Evolutionary conservation across 2,113 vertebrate genomes (phyloP).

Genomic region (Vulpes ferrilata): DNA sequence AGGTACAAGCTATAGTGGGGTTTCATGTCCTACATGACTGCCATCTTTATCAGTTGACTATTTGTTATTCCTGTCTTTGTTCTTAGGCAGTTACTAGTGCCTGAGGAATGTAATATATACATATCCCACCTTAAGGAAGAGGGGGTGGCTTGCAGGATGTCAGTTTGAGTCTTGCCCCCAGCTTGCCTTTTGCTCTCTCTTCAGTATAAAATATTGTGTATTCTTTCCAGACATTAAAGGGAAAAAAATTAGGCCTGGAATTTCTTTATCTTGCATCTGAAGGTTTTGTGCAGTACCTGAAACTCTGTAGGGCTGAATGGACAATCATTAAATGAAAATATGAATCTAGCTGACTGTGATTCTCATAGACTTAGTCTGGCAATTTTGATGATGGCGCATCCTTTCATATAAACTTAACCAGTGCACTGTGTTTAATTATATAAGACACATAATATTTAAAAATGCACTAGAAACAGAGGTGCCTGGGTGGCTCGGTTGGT

Average conservation of each 20-base stretch:
- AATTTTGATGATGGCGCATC: neutral
- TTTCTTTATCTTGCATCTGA: neutral
- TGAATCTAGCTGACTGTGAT: neutral
- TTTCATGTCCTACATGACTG: neutral
- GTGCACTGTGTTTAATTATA: neutral
- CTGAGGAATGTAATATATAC: neutral
- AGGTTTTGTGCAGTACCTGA: accelerated
- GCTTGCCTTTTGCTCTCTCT: neutral
- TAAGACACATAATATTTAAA: neutral
- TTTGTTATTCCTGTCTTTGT: neutral
- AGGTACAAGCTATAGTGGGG: neutral
- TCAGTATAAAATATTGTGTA: neutral
- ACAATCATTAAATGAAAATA: neutral
- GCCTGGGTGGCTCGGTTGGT: neutral
- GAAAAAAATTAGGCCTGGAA: accelerated
- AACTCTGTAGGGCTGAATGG: neutral
- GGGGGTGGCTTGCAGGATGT: neutral
- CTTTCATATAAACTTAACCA: neutral
- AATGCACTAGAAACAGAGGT: neutral
- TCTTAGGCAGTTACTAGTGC: neutral
- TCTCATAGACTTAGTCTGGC: neutral
- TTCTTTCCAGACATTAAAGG: neutral
- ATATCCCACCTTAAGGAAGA: neutral
- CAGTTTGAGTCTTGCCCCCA: neutral
- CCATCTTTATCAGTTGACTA: neutral